Percentiles rank a stretch among this genome's conserved stretches.
phyloP scores from a whole-genome alignment of 2,888 invertebrate genomes.

The Eilema sororculum region DNA sequence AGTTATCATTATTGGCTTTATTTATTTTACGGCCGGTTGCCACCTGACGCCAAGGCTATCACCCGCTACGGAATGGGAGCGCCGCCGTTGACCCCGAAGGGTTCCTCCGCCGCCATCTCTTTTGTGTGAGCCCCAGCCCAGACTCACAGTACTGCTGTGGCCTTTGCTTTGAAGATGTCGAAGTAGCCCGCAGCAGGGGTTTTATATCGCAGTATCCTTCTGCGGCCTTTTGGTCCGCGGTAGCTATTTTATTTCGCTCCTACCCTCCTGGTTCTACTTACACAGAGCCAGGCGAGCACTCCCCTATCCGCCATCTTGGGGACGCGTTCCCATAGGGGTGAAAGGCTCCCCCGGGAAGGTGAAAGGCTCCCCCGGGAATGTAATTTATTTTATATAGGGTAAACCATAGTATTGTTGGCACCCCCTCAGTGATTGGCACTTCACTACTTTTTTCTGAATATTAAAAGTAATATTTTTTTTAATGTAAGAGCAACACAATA shows the following conservation, averaged over 20 bases:
- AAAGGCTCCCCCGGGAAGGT: conserved; percentile 4
- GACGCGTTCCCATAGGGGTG: conserved; percentile 7
- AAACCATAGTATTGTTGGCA: too few relatives aligned
- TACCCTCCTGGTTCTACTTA: conserved; percentile 22
- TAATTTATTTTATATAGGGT: too few relatives aligned
- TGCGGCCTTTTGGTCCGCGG: conserved; percentile 15
- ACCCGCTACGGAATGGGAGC: conserved; percentile 2
- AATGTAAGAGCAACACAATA: too few relatives aligned
- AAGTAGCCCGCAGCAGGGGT: too few relatives aligned
- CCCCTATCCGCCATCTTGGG: conserved; percentile 16
- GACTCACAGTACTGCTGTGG: too few relatives aligned
- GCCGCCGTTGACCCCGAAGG: conserved; percentile 8
- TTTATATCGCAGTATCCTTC: conserved; percentile 5
- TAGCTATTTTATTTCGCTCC: conserved; percentile 19
- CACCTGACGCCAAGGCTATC: conserved; percentile 1
- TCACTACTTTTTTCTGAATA: too few relatives aligned
- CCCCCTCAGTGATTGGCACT: too few relatives aligned
- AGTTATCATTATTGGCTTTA: too few relatives aligned
- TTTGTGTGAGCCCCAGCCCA: too few relatives aligned
- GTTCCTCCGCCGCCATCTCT: neutral
- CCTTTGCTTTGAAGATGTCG: too few relatives aligned
- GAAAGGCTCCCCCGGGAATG: too few relatives aligned
- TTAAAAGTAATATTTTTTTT: too few relatives aligned
- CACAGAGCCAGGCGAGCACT: conserved; percentile 17
- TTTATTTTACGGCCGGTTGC: conserved; percentile 5